Evolutionary conservation across 2,888 invertebrate genomes (phyloP).

Genomic region (Pyrrhia umbra): DNA sequence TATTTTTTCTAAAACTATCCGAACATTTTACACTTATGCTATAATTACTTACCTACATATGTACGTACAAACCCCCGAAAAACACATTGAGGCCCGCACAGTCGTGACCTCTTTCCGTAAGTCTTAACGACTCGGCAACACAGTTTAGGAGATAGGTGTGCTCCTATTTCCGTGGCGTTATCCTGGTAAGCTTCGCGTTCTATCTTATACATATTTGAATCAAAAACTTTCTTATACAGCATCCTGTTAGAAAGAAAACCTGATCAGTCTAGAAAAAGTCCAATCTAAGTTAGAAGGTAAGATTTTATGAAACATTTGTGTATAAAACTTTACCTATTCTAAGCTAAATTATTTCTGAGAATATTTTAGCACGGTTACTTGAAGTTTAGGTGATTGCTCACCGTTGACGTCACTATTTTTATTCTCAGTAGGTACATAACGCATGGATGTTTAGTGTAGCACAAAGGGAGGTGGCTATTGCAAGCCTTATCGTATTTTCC

Average conservation of each 20-base stretch:
- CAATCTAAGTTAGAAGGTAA: conserved; percentile 41
- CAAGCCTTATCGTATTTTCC: conserved; percentile 52
- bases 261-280: conserved; percentile 32
- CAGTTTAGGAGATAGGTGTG: conserved; percentile 26
- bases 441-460: conserved; percentile 35
- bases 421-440: conserved; percentile 20
- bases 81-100: conserved; percentile 18
- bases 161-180: conserved; percentile 23
- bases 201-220: conserved; percentile 38
- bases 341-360: conserved; percentile 3
- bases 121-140: conserved; percentile 30
- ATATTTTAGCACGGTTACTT: conserved; percentile 2
- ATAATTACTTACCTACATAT: conserved; percentile 4
- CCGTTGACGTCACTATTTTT: conserved; percentile 12
- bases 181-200: conserved; percentile 27
- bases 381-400: conserved; percentile 6
- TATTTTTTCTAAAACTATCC: neutral
- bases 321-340: conserved; percentile 14
- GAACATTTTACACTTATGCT: neutral
- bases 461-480: conserved; percentile 36
- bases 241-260: conserved; percentile 11
- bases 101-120: conserved; percentile 29
- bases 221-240: conserved; percentile 28
- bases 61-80: neutral
- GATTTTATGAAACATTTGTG: conserved; percentile 29